Evolutionary conservation across 2,888 invertebrate genomes (phyloP).

Genomic region (Ornithoptera alexandrae): DNA sequence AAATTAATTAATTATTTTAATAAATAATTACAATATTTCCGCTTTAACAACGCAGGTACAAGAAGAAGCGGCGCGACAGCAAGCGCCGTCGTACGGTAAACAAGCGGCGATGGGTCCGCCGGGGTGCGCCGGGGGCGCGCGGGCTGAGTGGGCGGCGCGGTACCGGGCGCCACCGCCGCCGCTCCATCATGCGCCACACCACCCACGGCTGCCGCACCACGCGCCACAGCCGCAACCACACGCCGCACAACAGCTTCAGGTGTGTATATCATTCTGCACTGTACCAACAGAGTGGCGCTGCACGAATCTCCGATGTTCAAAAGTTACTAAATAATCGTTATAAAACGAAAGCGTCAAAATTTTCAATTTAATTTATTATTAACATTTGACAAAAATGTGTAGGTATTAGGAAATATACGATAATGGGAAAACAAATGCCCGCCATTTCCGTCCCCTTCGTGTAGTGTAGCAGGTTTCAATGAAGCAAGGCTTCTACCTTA

Average conservation of each 20-base stretch:
- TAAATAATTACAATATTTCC: not conserved
- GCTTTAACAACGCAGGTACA: slow-evolving; percentile 82
- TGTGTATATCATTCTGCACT: slow-evolving; percentile 1
- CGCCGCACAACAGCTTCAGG: slow-evolving; percentile 31
- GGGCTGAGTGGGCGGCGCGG: slow-evolving; percentile 46
- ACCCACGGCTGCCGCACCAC: slow-evolving; percentile 84
- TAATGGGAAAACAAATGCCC: too few species aligned
- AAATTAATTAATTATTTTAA: too few species aligned
- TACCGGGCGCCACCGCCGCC: slow-evolving; percentile 45
- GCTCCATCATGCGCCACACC: slow-evolving; percentile 83
- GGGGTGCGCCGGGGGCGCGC: slow-evolving; percentile 51
- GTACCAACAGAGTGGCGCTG: too few species aligned
- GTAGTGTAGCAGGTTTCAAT: too few species aligned
- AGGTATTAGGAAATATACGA: too few species aligned
- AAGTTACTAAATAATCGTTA: not conserved
- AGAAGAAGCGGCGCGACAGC: slow-evolving; percentile 94
- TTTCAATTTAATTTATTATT: too few species aligned
- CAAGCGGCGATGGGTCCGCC: slow-evolving; percentile 75
- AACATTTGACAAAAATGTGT: too few species aligned
- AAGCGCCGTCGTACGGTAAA: slow-evolving; percentile 91
- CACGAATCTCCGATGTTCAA: not conserved
- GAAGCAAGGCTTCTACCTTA: too few species aligned
- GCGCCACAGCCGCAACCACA: slow-evolving; percentile 37
- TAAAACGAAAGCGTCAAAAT: too few species aligned
- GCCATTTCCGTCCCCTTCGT: too few species aligned